Base-by-base conservation (phyloP, 1,140 invertebrate genomes). In the Holotrichia oblita region DNA sequence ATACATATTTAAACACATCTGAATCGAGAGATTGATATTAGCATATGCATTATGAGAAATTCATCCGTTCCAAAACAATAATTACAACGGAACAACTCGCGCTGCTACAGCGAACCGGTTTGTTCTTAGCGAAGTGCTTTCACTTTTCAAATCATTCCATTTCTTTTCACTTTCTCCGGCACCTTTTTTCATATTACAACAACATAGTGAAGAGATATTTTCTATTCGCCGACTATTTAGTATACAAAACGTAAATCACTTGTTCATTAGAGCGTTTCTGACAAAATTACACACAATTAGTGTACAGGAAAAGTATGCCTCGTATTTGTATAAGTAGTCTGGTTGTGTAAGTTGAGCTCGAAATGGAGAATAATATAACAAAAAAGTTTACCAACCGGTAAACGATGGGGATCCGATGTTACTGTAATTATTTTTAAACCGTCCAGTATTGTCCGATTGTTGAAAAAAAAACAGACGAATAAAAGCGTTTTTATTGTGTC, bases 141-240 rank as follows among this genome's bases (percentile, higher is more conserved):
- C 61, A 69, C 61, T 69, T 69, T 69, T 69, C 61, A 69, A 69
- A 69, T 69, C 61, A 34, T 69, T 69, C 17, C 61, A 69, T 69
- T 69, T 69, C 61, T 69, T 69, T 69, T 69, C 61, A 69, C 61
- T 69, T 69, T 69, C 61, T 69, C 61, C 61, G 61, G 61, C 22
- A 34, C 61, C 61, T 22, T 69, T 69, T 69, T 69, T 69, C 22
- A 34, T 34, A 34, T 34, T 14, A 10, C 27, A 3, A 10, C 12
- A 24, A 10, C 12, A 48, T 48, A 27, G 27, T 6, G 20, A 22
- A 8, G n/a, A 22, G 8, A 14, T 69, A 69, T 69, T 27, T 48
- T 69, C 61, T 69, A 69, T 20, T 20, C 27, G n/a, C 4, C 61
- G 20, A 9, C 20, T 24, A 24, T 27, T 27, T 22, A 24, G 22